Base-by-base conservation (phyloP, 2,113 vertebrate species). In the Gobiocypris rarus region DNA sequence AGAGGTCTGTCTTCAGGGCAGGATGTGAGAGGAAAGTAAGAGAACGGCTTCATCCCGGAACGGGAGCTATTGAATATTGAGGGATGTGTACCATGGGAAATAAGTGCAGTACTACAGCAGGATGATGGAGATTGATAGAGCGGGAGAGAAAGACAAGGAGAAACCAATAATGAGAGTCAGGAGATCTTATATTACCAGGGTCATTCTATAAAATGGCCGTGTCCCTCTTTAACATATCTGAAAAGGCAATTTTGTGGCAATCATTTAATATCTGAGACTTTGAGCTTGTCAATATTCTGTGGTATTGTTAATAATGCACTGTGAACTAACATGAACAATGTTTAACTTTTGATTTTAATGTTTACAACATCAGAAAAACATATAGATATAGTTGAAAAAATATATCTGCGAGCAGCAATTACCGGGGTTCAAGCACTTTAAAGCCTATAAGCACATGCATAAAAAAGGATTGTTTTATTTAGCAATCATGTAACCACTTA, bases 1-100 rank as follows among this genome's bases (percentile, higher is more conserved):
- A 11, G 19, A 76, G 54, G 31, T 61, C 34, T 43, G 38, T 61
- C 75, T 78, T 41, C 75, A 15, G 75, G 17, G 26, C 28, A 45
- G 15, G 13, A 38, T 38, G 31, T 67, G 52, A 54, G 17, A 11
- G n/a, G 67, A 70, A 43, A 41, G 17, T 19, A 70, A 43, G 43
- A 19, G 34, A 69, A 22, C 84, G 19, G 85, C 87, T 89, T 84
- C 78, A 90, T 87, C 89, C 82, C 85, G 86, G 85, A 90, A 88
- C 86, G 87, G 77, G 83, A 80, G 87, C 87, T 89, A 88, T 89
- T 93, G 94, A 92, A 93, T 94, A 92, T 91, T 93, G 90, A 93
- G 91, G 91, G 89, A 93, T 90, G 88, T 77, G 85, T 74, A 89
- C 83, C 87, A 0, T 81, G 93, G 93, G 93, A 95, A 94, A 94